Evolutionary conservation across 2,888 invertebrate genomes (phyloP), one percentile per base, ranked within the genome.

Genomic region (Scaptomyza cyrtandrae): DNA sequence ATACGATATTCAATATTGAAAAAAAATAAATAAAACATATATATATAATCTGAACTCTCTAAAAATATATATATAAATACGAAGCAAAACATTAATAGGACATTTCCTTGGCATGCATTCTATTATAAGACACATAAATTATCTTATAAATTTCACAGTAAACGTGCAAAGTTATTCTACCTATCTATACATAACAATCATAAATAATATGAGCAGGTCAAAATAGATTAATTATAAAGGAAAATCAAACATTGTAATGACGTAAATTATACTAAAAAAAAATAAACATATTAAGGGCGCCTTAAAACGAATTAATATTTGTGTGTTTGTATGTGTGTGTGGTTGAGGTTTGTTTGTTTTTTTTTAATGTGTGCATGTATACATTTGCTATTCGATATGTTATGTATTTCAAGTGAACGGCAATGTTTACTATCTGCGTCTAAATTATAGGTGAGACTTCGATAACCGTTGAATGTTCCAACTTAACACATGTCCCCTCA

Each of bases 91-190:
- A 14, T 39, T 27, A 39, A 39, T 14, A 7, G 11, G 14, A 33
- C 14, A 14, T 13, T 35, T 35, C 24, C 11, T 14, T 14, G n/a
- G 24, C 55, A 55, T 55, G 55, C 55, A 55, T 14, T 33, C n/a
- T 14, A n/a, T 24, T 19, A 54, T 24, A 33, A 11, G n/a, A 14
- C 31, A 14, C 29, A 43, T 13, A 53, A 37, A 7, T 14, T 1
- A 29, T 3, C 14, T 6, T 13, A n/a, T 33, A 3, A 33, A 33
- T 13, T 5, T 52, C 10, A 35, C n/a, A 19, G 4, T 7, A 24
- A 44, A 7, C 63, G 52, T 63, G 65, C 64, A 45, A 63, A 52
- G 39, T 45, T 13, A 54, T 14, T 53, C 10, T 54, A 33, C 24
- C 9, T 54, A 27, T 11, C 14, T 24, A 50, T 19, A 49, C 3